Conservation (phyloP, 1,140 invertebrate species). For the Thaumetopoea pityocampa region DNA sequence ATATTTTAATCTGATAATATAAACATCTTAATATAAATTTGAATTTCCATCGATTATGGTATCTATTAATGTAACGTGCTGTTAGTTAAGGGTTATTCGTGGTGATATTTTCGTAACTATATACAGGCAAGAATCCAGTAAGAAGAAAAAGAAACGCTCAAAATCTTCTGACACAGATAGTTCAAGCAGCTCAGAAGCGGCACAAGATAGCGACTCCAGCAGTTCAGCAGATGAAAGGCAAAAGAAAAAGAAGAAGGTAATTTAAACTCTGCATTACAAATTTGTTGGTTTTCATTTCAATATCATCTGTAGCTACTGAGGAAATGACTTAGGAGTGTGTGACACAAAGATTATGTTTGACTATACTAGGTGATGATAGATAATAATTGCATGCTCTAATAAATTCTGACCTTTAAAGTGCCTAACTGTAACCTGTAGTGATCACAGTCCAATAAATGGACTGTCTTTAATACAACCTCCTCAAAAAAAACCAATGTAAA, state of each 20-base stretch:
- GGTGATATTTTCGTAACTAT: too few species aligned
- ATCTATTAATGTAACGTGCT: too few species aligned
- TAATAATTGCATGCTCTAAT: too few species aligned
- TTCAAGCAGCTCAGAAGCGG: conserved; percentile 57
- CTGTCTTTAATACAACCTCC: too few species aligned
- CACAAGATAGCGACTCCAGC: conserved; percentile 58
- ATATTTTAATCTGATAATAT: too few species aligned
- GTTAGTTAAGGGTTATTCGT: too few species aligned
- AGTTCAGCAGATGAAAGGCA: conserved; percentile 73
- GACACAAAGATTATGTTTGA: conserved; percentile 46
- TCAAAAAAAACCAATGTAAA: too few species aligned
- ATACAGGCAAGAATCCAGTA: conserved; percentile 57
- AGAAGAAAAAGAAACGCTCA: conserved; percentile 77
- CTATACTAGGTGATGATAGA: too few species aligned
- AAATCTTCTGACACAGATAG: conserved; percentile 71
- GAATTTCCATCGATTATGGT: too few species aligned
- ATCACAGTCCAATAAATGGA: too few species aligned
- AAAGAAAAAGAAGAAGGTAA: conserved; percentile 78
- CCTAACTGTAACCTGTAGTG: background rate
- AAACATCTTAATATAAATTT: too few species aligned
- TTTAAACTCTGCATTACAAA: conserved; percentile 20
- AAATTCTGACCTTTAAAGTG: background rate
- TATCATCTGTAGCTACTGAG: conserved; percentile 15
- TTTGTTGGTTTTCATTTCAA: conserved; percentile 18
- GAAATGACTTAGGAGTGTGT: conserved; percentile 14